These are phyloP conservation scores for Cherax quadricarinatus DNA, from an alignment of 1,140 invertebrate genomes.

Conservation along the genomic window DNA sequence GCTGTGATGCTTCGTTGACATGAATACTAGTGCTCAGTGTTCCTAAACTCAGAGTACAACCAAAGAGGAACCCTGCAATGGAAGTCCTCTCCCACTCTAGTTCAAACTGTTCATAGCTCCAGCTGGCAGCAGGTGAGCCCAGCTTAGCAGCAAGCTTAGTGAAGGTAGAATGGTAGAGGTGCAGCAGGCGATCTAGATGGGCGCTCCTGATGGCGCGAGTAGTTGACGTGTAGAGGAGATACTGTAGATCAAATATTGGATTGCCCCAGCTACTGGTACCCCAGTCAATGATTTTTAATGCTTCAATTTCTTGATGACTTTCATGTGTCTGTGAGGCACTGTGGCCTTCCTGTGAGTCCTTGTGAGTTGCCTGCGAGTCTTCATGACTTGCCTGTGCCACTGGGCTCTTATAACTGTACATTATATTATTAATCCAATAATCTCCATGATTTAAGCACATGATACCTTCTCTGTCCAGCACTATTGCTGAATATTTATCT, in stretches of 20 bases:
- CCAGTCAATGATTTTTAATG: slow-evolving; percentile 48
- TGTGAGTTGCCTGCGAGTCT: too few relatives aligned
- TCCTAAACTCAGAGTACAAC: neutral
- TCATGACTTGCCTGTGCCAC: too few relatives aligned
- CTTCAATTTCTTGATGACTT: slow-evolving; percentile 1
- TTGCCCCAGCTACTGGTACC: slow-evolving; percentile 1
- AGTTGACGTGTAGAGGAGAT: slow-evolving; percentile 38
- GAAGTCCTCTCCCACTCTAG: slow-evolving; percentile 11
- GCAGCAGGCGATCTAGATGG: slow-evolving; percentile 33
- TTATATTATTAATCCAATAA: slow-evolving; percentile 45
- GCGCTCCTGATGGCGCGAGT: neutral
- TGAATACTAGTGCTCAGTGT: slow-evolving; percentile 18
- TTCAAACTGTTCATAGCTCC: neutral
- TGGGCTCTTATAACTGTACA: slow-evolving; percentile 19
- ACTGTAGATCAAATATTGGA: slow-evolving; percentile 51
- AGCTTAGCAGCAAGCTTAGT: slow-evolving; percentile 21
- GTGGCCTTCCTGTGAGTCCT: neutral
- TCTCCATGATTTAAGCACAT: slow-evolving; percentile 39
- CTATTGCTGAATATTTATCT: neutral
- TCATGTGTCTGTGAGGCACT: neutral
- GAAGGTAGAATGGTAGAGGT: slow-evolving; percentile 39
- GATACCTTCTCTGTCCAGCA: neutral
- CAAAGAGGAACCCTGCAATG: slow-evolving; percentile 10
- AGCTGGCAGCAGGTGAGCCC: neutral
- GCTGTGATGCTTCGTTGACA: neutral